These are phyloP conservation scores for Neodon shergylaensis DNA, from an alignment of 2,113 vertebrate genomes.

Conservation along the genomic window DNA sequence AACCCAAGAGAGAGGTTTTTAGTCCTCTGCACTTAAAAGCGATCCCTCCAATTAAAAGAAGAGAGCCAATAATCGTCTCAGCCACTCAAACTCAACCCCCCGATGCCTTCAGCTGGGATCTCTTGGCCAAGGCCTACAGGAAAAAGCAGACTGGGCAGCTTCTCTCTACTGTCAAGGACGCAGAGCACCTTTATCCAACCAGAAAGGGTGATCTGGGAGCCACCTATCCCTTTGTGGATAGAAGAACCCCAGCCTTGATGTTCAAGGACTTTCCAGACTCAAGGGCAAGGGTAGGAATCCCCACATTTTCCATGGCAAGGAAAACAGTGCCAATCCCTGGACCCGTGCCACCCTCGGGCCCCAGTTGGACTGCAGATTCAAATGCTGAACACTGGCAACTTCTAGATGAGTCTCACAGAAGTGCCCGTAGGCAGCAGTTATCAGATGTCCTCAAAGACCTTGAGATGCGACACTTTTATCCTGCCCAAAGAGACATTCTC, in stretches of 20 bases:
- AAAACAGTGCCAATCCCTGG: neutral
- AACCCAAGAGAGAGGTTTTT: neutral
- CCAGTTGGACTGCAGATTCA: neutral
- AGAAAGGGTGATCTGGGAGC: neutral
- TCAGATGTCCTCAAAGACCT: neutral
- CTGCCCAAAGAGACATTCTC: conserved; percentile 43
- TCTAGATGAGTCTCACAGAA: conserved; percentile 60
- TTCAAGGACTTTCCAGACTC: neutral
- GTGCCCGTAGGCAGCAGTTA: neutral
- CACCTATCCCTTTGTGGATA: neutral
- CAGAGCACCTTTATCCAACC: too few relatives aligned
- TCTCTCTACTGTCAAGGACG: neutral
- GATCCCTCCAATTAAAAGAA: neutral
- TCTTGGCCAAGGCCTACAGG: neutral
- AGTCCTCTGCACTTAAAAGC: conserved; percentile 24
- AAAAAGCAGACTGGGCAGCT: neutral
- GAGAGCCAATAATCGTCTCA: neutral
- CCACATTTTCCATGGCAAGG: neutral
- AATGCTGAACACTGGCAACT: conserved; percentile 50
- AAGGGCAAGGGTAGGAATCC: neutral
- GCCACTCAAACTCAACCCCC: neutral
- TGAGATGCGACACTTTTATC: neutral
- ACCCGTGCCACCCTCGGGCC: neutral
- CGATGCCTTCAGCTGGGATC: too few relatives aligned
- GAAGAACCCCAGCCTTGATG: neutral